These are phyloP conservation scores for Acheta domesticus DNA, from an alignment of 2,888 invertebrate genomes.

Conservation along the genomic window DNA sequence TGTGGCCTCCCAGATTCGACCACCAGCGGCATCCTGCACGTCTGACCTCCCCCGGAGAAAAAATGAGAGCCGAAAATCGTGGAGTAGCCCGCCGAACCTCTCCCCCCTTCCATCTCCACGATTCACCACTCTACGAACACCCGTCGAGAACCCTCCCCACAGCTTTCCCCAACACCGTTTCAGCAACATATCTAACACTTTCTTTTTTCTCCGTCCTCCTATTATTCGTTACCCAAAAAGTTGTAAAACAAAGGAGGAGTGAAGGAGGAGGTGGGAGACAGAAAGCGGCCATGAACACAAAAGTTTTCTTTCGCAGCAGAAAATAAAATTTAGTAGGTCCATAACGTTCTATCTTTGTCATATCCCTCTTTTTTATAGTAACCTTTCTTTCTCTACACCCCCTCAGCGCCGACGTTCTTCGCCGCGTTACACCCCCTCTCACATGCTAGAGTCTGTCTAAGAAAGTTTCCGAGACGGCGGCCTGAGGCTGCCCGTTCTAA, in stretches of 20 bases:
- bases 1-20: neutral
- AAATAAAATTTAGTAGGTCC: constrained; percentile 29
- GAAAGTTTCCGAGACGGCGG: neutral
- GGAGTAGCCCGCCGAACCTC: neutral
- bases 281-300: constrained; percentile 19
- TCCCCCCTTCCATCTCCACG: neutral
- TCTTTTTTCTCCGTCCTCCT: neutral
- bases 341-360: constrained; percentile 28
- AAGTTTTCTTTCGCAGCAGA: constrained; percentile 27
- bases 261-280: neutral
- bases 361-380: constrained; percentile 19
- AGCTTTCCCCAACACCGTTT: neutral
- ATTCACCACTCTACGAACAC: neutral
- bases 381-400: neutral
- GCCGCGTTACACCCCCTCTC: neutral
- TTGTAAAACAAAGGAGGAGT: constrained; percentile 4
- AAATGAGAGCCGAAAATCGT: neutral
- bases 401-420: neutral
- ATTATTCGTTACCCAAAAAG: constrained; percentile 18
- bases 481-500: neutral
- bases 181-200: constrained; percentile 10
- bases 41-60: neutral
- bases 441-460: neutral
- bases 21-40: neutral
- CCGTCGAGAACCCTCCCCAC: too few species aligned